A percentile compares a stretch with the other conserved stretches of the same genome.
phyloP scores from a whole-genome alignment of 1,140 invertebrate species.

The Drosophila punjabiensis region DNA sequence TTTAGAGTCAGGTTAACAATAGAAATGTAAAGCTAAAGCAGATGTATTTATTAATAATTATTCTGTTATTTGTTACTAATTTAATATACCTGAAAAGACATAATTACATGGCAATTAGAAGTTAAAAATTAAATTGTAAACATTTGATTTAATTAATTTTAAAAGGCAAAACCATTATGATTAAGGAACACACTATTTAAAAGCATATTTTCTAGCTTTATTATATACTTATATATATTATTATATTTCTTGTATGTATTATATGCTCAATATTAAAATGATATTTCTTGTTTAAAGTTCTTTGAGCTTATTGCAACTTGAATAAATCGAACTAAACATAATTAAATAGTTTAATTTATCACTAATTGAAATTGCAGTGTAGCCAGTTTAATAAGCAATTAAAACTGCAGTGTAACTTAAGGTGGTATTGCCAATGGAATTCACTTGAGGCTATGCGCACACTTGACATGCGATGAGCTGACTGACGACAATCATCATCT shows the following conservation, averaged over 20 bases:
- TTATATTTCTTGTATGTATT: background rate
- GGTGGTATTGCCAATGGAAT: conserved; percentile 43
- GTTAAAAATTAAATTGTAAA: background rate
- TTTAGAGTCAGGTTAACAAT: conserved; percentile 8
- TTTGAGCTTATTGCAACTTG: background rate
- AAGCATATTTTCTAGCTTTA: too few species aligned
- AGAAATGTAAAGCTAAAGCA: conserved; percentile 1
- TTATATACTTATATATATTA: background rate
- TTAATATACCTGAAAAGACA: background rate
- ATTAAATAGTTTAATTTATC: too few species aligned
- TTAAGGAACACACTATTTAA: too few species aligned
- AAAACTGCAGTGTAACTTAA: conserved; percentile 52
- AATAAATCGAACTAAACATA: background rate
- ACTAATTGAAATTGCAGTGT: background rate
- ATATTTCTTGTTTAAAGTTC: background rate
- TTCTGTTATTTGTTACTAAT: background rate
- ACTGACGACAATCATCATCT: conserved; percentile 30
- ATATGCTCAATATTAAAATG: too few species aligned
- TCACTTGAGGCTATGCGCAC: conserved; percentile 26
- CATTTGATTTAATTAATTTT: background rate
- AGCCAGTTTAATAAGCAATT: conserved; percentile 21
- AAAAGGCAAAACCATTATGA: too few species aligned
- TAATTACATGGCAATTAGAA: background rate
- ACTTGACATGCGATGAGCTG: conserved; percentile 40
- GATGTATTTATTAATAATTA: too few species aligned